Evolutionary conservation across 2,888 invertebrate genomes (phyloP).

Genomic region (Sinohyriopsis cumingii): DNA sequence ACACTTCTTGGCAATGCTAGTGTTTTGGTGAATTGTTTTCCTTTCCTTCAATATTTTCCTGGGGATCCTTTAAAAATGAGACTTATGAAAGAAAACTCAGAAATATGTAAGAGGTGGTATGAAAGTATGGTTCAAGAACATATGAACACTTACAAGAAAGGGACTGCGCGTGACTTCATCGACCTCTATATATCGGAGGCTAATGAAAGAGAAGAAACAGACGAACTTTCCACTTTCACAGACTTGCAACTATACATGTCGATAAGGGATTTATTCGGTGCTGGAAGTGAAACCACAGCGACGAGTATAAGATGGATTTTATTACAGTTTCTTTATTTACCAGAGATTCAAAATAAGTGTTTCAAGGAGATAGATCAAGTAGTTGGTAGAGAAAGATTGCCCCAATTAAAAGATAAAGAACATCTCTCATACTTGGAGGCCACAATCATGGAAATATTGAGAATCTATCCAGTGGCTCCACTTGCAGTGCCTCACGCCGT

Average conservation of each 20-base stretch:
- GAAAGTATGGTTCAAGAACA: slow-evolving; percentile 9
- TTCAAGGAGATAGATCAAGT: slow-evolving; percentile 52
- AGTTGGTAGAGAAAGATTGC: slow-evolving; percentile 58
- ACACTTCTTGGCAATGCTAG: slow-evolving; percentile 1
- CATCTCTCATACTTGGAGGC: slow-evolving; percentile 54
- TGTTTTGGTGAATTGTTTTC: slow-evolving; percentile 9
- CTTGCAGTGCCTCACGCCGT: too few relatives aligned
- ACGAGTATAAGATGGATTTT: slow-evolving; percentile 90
- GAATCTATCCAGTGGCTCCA: slow-evolving; percentile 50
- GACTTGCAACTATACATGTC: slow-evolving; percentile 29
- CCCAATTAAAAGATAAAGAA: slow-evolving; percentile 36
- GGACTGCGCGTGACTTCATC: slow-evolving; percentile 14
- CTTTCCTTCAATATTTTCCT: slow-evolving; percentile 21
- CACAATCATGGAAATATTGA: slow-evolving; percentile 51
- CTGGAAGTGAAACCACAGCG: slow-evolving; percentile 80
- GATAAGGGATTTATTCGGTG: slow-evolving; percentile 47
- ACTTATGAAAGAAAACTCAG: background rate
- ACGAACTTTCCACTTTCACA: slow-evolving; percentile 6
- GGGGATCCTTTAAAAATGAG: slow-evolving; percentile 17
- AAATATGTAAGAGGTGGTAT: slow-evolving; percentile 6
- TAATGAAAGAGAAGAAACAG: slow-evolving; percentile 2
- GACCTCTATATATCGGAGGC: slow-evolving; percentile 20
- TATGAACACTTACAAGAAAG: slow-evolving; percentile 4
- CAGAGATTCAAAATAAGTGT: slow-evolving; percentile 73
- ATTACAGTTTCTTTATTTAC: slow-evolving; percentile 84